Percentiles rank a stretch among this genome's conserved stretches.
phyloP scores from a whole-genome alignment of 1,140 invertebrate genomes.

The Meloidogyne hapla region DNA sequence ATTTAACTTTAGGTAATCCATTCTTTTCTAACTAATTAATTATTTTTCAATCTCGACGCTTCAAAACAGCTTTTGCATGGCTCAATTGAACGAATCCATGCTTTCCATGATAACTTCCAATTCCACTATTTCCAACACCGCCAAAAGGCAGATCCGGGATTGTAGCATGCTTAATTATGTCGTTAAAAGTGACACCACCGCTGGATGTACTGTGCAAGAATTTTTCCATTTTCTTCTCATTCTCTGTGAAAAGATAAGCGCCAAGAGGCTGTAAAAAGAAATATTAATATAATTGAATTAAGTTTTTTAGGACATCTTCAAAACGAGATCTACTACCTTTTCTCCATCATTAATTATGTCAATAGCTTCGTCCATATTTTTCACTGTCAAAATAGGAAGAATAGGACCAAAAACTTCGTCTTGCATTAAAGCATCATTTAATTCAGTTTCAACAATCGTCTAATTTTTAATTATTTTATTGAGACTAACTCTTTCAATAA shows the following conservation, averaged over 20 bases:
- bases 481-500: neutral
- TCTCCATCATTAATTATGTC: constrained; percentile 48
- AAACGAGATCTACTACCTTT: neutral
- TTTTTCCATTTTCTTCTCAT: constrained; percentile 36
- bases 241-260: constrained; percentile 45
- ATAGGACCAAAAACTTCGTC: constrained; percentile 57
- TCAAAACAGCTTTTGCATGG: constrained; percentile 81
- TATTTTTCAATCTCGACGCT: constrained; percentile 14
- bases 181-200: constrained; percentile 83
- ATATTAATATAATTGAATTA: constrained; percentile 65
- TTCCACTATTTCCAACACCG: constrained; percentile 72
- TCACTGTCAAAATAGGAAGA: constrained; percentile 41
- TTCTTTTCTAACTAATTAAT: neutral
- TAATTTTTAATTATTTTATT: constrained; percentile 16
- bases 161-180: constrained; percentile 78
- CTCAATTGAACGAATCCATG: constrained; percentile 85
- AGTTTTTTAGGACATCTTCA: neutral
- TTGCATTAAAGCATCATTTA: constrained; percentile 55
- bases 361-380: constrained; percentile 48
- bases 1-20: too few relatives aligned
- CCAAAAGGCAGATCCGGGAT: neutral
- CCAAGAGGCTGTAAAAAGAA: constrained; percentile 33
- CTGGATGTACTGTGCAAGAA: constrained; percentile 72
- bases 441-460: constrained; percentile 42
- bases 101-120: constrained; percentile 89